Evolutionary conservation across 2,113 vertebrate genomes (phyloP), one percentile per base, ranked within the genome.

Genomic region (Pimephales promelas): DNA sequence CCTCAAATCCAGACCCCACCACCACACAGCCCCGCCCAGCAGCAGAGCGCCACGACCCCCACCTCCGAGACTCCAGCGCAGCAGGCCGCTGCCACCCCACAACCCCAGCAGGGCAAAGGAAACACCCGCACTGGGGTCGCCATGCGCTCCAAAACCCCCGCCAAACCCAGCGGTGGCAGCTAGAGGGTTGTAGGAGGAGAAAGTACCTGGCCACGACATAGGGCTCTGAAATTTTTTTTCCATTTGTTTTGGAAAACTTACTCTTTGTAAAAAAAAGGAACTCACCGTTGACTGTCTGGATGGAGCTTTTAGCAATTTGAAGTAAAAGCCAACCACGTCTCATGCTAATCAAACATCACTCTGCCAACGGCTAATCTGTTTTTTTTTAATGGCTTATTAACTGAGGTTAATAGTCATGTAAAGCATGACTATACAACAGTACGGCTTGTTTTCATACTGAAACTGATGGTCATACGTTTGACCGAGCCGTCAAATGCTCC

Each of bases 1-100:
- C 93, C 96, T 0, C 96, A 97, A 91, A 95, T 96, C 57, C 95
- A 96, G 86, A 93, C 94, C 0, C 93, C 95, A 0, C 94, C 95
- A 3, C 93, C 94, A 6, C 95, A 95, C 89, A 96, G 95, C 88
- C 95, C 95, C 14, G 93, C 94, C 86, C 95, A 96, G 90, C 94
- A 92, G 84, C 85, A 85, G 83, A 72, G 71, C 34, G 3, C 61
- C 5, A 0, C 61, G 0, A 2, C 87, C 28, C 74, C 68, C n/a
- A 26, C 76, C 4, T 13, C 86, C 0, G 57, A 89, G 0, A 81
- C 86, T 0, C 89, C 88, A 57, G 91, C 31, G 8, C 95, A 93
- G 90, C 95, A 93, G 89, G 92, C 93, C 10, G 80, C 92, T 13
- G 90, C 90, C 72, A 31, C 72, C 9, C 91, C 92, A 4, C 96